Base-by-base conservation (phyloP, 2,113 vertebrate genomes). In the Lasiurus borealis region DNA sequence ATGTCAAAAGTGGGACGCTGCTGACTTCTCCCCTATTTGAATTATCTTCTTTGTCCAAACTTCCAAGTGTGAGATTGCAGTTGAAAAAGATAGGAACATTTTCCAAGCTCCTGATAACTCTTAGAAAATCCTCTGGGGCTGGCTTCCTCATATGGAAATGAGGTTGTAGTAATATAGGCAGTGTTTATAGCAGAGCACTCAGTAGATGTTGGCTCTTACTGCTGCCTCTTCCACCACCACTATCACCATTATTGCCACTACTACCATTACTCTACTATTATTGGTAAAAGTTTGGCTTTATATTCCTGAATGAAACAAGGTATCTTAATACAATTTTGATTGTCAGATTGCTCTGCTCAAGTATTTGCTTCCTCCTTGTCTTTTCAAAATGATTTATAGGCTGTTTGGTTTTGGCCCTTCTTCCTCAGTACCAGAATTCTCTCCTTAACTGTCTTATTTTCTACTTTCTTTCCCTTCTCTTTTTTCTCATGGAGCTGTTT, bases 1-100 rank as follows among this genome's bases (percentile, higher is more conserved):
- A 72, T 66, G 46, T 87, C 81, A 93, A 44, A 62, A 90, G 25
- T 76, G 78, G 48, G 40, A 69, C 83, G 31, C 36, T 68, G 36
- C 64, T 89, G 85, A 57, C 36, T 90, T 66, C 11, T 29, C 9
- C 34, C 14, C 31, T 25, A 8, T 57, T 50, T 90, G 66, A 92
- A 68, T 91, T 29, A 2, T 90, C 64, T 78, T 21, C 40, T 73
- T 80, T 48, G 68, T 59, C 57, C 23, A 57, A 36, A 91, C 23
- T 57, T 75, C 93, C 64, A 81, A 64, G 62, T 77, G 46, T 71
- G 52, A 81, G 75, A 85, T 48, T 80, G 48, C 62, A 64, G 75
- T 91, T 82, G 31, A 46, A 91, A 91, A 95, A 80, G 23, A 85
- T 14, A 64, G 46, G 15, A 89, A 66, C n/a, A 71, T 50, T 91